phyloP scores from a whole-genome alignment of 2,797 vertebrate species.

The Danio aesculapii region DNA sequence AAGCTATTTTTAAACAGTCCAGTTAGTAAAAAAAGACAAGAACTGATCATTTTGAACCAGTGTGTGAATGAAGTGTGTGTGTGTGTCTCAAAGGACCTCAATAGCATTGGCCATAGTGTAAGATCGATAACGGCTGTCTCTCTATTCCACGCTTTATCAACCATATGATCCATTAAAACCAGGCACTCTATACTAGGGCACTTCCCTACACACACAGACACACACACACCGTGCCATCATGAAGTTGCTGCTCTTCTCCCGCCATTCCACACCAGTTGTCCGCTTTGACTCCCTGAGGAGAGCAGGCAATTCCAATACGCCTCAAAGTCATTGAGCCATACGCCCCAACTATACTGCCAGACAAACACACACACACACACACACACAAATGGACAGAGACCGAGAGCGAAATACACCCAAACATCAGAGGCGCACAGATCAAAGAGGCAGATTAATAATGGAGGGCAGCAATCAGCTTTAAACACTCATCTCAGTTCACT shows the following conservation, averaged over 20 bases:
- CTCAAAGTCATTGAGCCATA: slow-evolving; percentile 58
- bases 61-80: slow-evolving; percentile 20
- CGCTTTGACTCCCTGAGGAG: slow-evolving; percentile 53
- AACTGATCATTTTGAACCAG: too few relatives aligned
- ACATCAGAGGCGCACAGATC: slow-evolving; percentile 38
- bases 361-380: too few relatives aligned
- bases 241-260: slow-evolving; percentile 30
- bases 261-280: slow-evolving; percentile 59
- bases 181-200: slow-evolving; percentile 46
- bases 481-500: slow-evolving; percentile 9
- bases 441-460: slow-evolving; percentile 35
- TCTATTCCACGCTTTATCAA: slow-evolving; percentile 78
- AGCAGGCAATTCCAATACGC: slow-evolving; percentile 51
- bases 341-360: slow-evolving; percentile 40
- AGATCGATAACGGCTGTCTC: slow-evolving; percentile 71
- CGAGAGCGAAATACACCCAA: slow-evolving; percentile 40
- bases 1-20: too few relatives aligned
- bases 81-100: slow-evolving; percentile 49
- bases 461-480: slow-evolving; percentile 40
- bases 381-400: slow-evolving; percentile 32
- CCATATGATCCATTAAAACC: slow-evolving; percentile 76
- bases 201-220: slow-evolving; percentile 38
- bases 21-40: too few relatives aligned
- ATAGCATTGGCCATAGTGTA: slow-evolving; percentile 60
- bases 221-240: slow-evolving; percentile 41